Evolutionary conservation across 2,797 vertebrate species (phyloP).

Genomic region (Agapornis canus): DNA sequence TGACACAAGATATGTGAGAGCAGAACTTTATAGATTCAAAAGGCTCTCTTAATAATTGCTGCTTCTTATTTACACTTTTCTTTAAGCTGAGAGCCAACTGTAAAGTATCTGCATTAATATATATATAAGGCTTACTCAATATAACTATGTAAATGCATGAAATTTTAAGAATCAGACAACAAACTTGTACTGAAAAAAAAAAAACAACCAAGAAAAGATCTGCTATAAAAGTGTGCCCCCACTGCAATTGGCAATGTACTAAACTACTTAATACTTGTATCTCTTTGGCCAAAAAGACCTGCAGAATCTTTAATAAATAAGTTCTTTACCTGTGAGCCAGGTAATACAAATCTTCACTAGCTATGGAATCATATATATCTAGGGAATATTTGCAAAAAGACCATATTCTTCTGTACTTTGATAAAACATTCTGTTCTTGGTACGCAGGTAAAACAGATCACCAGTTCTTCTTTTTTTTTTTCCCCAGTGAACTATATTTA

Average conservation of each 20-base stretch:
- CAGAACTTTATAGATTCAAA: neutral
- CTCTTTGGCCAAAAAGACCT: neutral
- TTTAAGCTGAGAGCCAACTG: neutral
- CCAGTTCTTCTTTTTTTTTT: constrained; percentile 76
- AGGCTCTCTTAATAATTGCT: neutral
- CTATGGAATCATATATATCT: neutral
- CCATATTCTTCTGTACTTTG: neutral
- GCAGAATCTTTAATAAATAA: neutral
- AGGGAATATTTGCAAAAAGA: neutral
- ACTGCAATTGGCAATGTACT: neutral
- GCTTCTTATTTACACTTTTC: neutral
- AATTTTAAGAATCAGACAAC: constrained; percentile 19
- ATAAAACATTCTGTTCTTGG: constrained; percentile 42
- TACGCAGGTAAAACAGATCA: constrained; percentile 78
- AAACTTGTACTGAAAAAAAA: neutral
- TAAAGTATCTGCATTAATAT: neutral
- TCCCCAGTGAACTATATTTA: constrained; percentile 89
- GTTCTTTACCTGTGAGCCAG: neutral
- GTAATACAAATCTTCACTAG: constrained; percentile 21
- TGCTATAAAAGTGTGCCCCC: neutral
- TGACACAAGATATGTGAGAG: neutral
- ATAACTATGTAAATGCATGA: constrained; percentile 17
- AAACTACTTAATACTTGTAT: constrained; percentile 8
- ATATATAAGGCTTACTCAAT: constrained; percentile 19
- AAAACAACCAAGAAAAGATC: neutral